These are phyloP conservation scores for Lepidocolaptes lacrymiger DNA, from an alignment of 2,797 vertebrate species.

Conservation along the genomic window DNA sequence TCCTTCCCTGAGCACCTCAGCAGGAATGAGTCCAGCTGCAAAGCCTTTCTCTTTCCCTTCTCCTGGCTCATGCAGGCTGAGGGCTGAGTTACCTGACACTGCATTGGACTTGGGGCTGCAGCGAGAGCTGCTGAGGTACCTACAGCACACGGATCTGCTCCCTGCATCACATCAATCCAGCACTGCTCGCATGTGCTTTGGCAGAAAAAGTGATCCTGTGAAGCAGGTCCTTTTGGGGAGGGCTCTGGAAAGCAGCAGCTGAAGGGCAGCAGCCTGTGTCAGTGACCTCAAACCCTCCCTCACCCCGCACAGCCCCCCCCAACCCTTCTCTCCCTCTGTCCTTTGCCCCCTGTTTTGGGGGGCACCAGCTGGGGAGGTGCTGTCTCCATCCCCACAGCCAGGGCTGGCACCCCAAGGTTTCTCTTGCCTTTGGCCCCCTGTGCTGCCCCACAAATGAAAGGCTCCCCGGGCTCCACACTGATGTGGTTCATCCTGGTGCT, in stretches of 20 bases:
- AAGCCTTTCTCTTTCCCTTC: not conserved
- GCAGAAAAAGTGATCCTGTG: not conserved
- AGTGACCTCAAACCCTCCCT: not conserved
- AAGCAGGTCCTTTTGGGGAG: not conserved
- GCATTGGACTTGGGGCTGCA: not conserved
- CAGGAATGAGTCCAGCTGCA: not conserved
- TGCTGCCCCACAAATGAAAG: fast-evolving
- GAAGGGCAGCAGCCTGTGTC: not conserved
- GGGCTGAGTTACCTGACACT: fast-evolving
- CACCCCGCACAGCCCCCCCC: fast-evolving
- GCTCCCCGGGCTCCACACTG: fast-evolving
- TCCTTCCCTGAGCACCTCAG: not conserved
- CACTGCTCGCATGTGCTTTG: fast-evolving
- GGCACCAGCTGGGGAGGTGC: not conserved
- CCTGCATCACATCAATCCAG: not conserved
- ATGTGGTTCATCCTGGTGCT: fast-evolving
- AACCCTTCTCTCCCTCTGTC: not conserved
- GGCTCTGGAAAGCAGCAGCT: not conserved
- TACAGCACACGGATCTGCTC: fast-evolving
- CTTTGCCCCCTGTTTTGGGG: not conserved
- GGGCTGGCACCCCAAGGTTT: not conserved
- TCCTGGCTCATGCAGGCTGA: not conserved
- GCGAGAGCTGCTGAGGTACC: not conserved
- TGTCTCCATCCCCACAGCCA: not conserved
- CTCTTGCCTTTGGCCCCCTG: not conserved